Conservation (phyloP, 2,797 vertebrate genomes). For the Psittacula echo region DNA sequence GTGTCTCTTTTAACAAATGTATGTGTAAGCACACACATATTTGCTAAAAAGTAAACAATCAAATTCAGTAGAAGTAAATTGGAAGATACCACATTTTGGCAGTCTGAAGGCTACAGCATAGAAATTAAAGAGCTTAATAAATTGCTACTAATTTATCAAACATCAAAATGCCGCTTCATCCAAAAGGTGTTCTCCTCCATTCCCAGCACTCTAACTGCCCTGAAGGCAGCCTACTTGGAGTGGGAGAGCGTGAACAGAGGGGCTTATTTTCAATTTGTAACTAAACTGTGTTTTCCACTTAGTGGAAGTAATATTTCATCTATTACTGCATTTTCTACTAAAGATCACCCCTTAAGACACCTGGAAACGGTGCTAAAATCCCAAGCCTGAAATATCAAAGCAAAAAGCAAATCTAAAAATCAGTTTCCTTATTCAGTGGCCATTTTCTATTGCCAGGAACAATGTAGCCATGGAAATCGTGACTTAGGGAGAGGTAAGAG, state of each 20-base stretch:
- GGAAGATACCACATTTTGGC: not conserved
- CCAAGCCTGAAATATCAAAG: not conserved
- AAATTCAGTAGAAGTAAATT: not conserved
- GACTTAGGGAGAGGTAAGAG: not conserved
- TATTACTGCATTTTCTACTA: not conserved
- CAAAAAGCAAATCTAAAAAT: not conserved
- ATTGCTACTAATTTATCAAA: not conserved
- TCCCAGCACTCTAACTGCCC: not conserved
- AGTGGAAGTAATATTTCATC: not conserved
- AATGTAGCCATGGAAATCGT: not conserved
- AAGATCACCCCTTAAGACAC: not conserved
- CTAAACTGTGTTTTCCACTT: not conserved
- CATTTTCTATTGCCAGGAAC: not conserved
- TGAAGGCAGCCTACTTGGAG: not conserved
- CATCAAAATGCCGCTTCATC: not conserved
- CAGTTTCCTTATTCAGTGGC: not conserved
- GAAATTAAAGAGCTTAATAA: not conserved
- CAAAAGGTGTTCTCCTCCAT: not conserved
- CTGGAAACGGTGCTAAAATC: not conserved
- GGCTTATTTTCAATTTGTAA: not conserved
- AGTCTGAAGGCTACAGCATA: not conserved
- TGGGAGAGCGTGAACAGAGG: not conserved
- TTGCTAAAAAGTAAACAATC: not conserved
- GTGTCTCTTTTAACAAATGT: not conserved
- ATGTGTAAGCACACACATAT: rapidly evolving